Evolutionary conservation across 2,113 vertebrate genomes (phyloP), one percentile per base, ranked within the genome.

Genomic region (Tragelaphus strepsiceros): DNA sequence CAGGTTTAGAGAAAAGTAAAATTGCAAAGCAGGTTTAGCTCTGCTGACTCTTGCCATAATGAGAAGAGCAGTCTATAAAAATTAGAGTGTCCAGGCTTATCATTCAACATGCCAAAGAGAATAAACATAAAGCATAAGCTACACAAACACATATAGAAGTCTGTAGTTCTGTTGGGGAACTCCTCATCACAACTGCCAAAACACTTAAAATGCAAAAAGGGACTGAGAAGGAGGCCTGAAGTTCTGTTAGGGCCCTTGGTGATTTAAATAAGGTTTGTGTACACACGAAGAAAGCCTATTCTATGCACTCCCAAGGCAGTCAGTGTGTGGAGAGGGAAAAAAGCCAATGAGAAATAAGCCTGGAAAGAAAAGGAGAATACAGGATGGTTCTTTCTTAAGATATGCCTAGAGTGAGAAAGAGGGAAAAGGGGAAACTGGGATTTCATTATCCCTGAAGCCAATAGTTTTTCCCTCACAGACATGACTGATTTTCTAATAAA

Each of bases 401-500:
- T 86, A 46, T 83, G 30, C 32, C 58, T 77, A 91, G 39, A 89
- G 30, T 71, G 39, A 83, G n/a, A 49, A 95, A 26, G 15, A 87
- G 22, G 4, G 12, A 71, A 62, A 87, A 2, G 3, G 5, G 8
- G 7, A 54, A 88, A 84, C 16, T 89, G 16, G 7, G 10, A 89
- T 97, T 91, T 91, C 46, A 74, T 93, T 96, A 82, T 59, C 2
- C 71, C 96, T 86, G 16, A 96, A 32, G 49, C 14, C 9, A 86
- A 16, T 7, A 61, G 0, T 67, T 71, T 26, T 15, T 4, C n/a
- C 14, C 17, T 32, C 19, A 59, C 26, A 61, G 11, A 80, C 30
- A 93, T 24, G n/a, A 49, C 46, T 90, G n/a, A 92, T 88, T 94
- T 89, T 96, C 58, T 90, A 87, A 83, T 67, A n/a, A 96, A 87